Base-by-base conservation (phyloP, 1,140 invertebrate species). In the Magallana gigas region DNA sequence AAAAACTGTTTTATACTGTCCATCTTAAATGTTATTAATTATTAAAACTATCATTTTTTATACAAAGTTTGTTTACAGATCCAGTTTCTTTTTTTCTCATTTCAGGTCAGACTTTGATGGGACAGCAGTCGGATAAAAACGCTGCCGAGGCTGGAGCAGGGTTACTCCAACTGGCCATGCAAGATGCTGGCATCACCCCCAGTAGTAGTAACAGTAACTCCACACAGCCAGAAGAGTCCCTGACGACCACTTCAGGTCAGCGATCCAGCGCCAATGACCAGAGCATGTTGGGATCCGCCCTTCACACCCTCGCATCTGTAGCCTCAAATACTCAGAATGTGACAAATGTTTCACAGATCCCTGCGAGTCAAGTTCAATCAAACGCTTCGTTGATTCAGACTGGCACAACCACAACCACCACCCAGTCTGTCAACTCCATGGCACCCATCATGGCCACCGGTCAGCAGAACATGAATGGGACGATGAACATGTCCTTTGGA, bases 111-210 rank as follows among this genome's bases (percentile, higher is more conserved):
- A 48, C 68, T 36, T 9, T 76, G 68, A 76, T 29, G 23, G 68
- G 18, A 76, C 68, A 76, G 36, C 68, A 76, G 68, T 76, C 18
- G 3, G 88, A 85, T 58, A 84, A 86, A 57, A 85, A 85, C 81
- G 58, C 85, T 83, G 85, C 76, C 6, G 88, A 89, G 29, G 88
- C 87, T 85, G 89, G 89, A 7, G 85, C 88, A n/a, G 92, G 91
- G 60, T 85, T 93, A 11, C 64, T 93, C 14, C 93, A 93, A 85
- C 83, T 92, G 23, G 92, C 93, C 48, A 93, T 93, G 93, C 91
- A 92, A 83, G 91, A 93, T 86, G 91, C 93, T 11, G 93, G 93
- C 1, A 93, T 93, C 18, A 92, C 92, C 3, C 90, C 92, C 1
- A 89, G 88, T 83, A 90, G 88, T 83, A 90, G 88, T 29, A 88